A percentile compares a stretch with the other conserved stretches of the same genome.
Evolutionary conservation across 2,113 vertebrate genomes (phyloP).

Genomic region (Myocastor coypus): DNA sequence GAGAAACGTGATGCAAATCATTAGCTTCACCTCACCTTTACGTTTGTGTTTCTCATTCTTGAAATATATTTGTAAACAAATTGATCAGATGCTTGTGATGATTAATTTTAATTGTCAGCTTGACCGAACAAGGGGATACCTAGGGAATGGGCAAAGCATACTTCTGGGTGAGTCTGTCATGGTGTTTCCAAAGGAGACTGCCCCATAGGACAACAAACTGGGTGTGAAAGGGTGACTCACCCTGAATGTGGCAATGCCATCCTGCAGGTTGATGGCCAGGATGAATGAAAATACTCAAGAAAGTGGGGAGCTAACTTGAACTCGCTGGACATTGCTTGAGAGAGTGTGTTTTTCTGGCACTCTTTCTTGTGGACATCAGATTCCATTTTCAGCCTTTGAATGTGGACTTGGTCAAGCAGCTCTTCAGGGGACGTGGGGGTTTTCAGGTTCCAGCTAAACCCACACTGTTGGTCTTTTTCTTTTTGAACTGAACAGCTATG

Average conservation of each 20-base stretch:
- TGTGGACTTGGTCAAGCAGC: not conserved
- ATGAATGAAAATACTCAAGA: not conserved
- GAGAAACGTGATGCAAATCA: not conserved
- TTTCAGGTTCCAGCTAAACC: too few species aligned
- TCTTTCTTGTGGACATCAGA: not conserved
- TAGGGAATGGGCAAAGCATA: too few species aligned
- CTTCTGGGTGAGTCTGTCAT: too few species aligned
- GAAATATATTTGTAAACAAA: slow-evolving; percentile 29
- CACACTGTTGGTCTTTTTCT: not conserved
- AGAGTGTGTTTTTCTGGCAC: not conserved
- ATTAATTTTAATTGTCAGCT: too few species aligned
- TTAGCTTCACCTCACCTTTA: not conserved
- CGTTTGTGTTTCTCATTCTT: not conserved
- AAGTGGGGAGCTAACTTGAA: not conserved
- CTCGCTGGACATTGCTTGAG: not conserved
- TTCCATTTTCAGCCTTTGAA: not conserved
- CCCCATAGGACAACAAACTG: not conserved
- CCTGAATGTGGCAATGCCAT: not conserved
- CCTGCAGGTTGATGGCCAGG: not conserved
- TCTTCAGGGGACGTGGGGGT: not conserved
- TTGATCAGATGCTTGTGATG: not conserved
- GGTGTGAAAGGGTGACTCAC: not conserved
- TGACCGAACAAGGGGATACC: too few species aligned
- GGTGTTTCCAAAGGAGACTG: not conserved
- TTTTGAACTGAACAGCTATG: not conserved